Conservation (phyloP, 2,888 invertebrate genomes). For the Papilio gigon region DNA sequence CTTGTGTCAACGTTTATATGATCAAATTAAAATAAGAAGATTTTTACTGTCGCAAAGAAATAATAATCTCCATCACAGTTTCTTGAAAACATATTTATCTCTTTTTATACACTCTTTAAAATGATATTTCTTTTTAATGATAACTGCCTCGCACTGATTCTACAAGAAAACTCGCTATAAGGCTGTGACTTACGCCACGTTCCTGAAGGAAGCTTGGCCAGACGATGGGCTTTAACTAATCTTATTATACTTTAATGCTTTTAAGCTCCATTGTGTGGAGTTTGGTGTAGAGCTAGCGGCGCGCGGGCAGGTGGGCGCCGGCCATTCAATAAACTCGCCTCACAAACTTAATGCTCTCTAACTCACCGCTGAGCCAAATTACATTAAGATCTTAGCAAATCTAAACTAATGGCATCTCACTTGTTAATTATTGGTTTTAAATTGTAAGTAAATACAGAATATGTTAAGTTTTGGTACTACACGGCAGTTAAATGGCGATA, state of each 20-base stretch:
- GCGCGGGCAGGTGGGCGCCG: constrained; percentile 33
- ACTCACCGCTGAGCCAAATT: constrained; percentile 16
- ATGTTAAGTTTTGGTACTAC: no score
- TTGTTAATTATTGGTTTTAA: constrained; percentile 6
- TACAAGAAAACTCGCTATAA: not conserved
- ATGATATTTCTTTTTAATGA: not conserved
- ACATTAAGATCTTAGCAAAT: not conserved
- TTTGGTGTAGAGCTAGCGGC: constrained; percentile 36
- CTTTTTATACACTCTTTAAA: no score
- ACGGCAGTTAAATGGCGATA: no score
- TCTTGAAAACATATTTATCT: no score
- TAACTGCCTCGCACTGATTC: not conserved
- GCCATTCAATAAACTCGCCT: constrained; percentile 25
- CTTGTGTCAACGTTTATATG: not conserved
- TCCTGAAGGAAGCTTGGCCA: constrained; percentile 41
- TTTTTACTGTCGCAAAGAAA: no score
- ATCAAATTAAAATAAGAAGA: no score
- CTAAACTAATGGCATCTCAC: not conserved
- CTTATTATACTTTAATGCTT: constrained; percentile 46
- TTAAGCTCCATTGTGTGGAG: constrained; percentile 44
- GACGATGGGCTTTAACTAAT: constrained; percentile 47
- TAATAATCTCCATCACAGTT: no score
- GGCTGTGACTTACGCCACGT: constrained; percentile 33
- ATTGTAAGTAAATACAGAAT: not conserved
- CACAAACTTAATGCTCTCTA: constrained; percentile 17